phyloP scores from a whole-genome alignment of 2,888 invertebrate species.

The Augiades crinisus region DNA sequence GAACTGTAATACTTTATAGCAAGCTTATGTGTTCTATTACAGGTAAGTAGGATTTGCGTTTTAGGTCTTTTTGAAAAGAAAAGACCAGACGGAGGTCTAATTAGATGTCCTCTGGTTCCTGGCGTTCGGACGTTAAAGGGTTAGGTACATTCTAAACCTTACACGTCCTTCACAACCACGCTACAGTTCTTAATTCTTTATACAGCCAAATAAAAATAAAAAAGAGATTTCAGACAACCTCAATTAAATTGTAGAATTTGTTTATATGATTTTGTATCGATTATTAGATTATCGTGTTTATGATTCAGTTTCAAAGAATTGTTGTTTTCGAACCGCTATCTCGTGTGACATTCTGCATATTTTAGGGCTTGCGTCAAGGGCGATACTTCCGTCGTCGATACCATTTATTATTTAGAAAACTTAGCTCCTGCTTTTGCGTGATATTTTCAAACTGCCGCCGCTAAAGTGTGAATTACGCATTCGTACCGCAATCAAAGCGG shows the following conservation, averaged over 20 bases:
- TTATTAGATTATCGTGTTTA: no score
- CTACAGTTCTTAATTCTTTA: no score
- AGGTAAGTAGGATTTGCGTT: neutral
- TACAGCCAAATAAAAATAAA: no score
- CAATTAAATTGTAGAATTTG: no score
- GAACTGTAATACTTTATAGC: neutral
- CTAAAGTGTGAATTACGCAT: slow-evolving; percentile 56
- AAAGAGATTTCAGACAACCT: no score
- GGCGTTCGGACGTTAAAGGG: no score
- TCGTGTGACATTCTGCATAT: neutral
- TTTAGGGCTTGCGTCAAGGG: slow-evolving; percentile 23
- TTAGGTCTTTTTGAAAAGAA: neutral
- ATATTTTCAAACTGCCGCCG: slow-evolving; percentile 60
- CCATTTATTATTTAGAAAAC: slow-evolving; percentile 67
- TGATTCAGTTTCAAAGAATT: no score
- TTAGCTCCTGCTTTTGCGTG: slow-evolving; percentile 51
- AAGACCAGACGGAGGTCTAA: no score
- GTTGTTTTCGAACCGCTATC: neutral
- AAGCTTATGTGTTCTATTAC: neutral
- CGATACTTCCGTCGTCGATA: slow-evolving; percentile 29
- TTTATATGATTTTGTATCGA: no score
- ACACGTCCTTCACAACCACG: no score
- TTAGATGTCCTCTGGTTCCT: no score
- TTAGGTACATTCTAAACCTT: no score
- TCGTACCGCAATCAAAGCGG: slow-evolving; percentile 7